Evolutionary conservation across 2,888 invertebrate species (phyloP).

Genomic region (Nemurella pictetii): DNA sequence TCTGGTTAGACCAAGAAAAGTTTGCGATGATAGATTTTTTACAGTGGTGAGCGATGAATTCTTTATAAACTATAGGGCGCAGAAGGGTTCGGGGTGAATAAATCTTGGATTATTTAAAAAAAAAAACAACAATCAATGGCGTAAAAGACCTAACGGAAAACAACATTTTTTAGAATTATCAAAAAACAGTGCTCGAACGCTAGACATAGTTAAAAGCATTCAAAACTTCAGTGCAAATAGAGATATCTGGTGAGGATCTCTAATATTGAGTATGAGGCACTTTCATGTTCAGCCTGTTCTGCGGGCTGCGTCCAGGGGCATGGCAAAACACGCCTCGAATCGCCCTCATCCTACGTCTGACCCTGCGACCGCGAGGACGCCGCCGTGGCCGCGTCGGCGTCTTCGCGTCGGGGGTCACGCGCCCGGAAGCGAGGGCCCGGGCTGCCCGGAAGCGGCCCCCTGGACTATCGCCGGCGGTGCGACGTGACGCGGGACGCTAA

Average conservation of each 20-base stretch:
- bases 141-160: no score
- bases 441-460: background rate
- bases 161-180: no score
- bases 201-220: no score
- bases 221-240: no score
- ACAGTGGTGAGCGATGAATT: slow-evolving; percentile 5
- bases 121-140: no score
- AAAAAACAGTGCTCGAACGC: no score
- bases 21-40: background rate
- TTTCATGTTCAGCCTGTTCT: background rate
- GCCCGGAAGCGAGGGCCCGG: background rate
- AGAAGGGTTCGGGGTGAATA: background rate
- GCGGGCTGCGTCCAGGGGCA: background rate
- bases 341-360: no score
- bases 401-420: background rate
- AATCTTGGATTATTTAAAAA: background rate
- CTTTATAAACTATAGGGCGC: background rate
- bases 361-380: background rate
- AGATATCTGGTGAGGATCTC: no score
- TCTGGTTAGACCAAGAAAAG: background rate
- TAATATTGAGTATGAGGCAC: no score
- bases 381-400: background rate
- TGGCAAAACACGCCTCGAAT: background rate
- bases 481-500: background rate
- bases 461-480: background rate